Evolutionary conservation across 2,113 vertebrate species (phyloP).

Genomic region (Puma concolor): DNA sequence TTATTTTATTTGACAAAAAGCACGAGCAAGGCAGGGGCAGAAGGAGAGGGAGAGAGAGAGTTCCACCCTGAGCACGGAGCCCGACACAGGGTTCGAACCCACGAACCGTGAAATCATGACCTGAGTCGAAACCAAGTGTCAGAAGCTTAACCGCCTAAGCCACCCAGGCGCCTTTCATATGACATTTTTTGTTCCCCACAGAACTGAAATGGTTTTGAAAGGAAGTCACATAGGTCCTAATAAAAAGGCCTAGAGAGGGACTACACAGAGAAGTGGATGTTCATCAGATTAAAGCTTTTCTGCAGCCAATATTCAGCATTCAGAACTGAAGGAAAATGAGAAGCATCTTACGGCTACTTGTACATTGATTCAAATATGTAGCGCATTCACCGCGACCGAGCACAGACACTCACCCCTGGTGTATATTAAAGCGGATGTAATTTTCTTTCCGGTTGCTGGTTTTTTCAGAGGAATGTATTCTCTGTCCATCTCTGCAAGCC

Average conservation of each 20-base stretch:
- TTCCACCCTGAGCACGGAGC: too few relatives aligned
- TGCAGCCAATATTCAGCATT: neutral
- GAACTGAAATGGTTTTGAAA: conserved; percentile 20
- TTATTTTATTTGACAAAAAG: too few relatives aligned
- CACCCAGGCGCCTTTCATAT: neutral
- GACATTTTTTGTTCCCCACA: neutral
- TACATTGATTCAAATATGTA: neutral
- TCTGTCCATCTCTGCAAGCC: conserved; percentile 38
- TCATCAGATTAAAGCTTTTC: conserved; percentile 16
- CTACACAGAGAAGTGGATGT: neutral
- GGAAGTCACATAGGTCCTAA: neutral
- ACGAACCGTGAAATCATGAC: too few relatives aligned
- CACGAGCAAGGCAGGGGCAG: too few relatives aligned
- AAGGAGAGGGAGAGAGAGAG: too few relatives aligned
- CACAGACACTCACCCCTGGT: neutral
- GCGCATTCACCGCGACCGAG: neutral
- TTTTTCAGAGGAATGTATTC: conserved; percentile 57
- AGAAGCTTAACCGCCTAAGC: neutral
- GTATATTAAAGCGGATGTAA: neutral
- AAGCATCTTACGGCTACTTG: neutral
- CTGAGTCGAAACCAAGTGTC: neutral
- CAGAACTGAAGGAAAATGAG: neutral
- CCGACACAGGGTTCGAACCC: too few relatives aligned
- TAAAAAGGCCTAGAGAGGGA: neutral
- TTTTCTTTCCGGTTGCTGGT: neutral